Percentiles rank a stretch among this genome's conserved stretches.
Evolutionary conservation across 2,888 invertebrate species (phyloP).

Genomic region (Itoplectis maculator): DNA sequence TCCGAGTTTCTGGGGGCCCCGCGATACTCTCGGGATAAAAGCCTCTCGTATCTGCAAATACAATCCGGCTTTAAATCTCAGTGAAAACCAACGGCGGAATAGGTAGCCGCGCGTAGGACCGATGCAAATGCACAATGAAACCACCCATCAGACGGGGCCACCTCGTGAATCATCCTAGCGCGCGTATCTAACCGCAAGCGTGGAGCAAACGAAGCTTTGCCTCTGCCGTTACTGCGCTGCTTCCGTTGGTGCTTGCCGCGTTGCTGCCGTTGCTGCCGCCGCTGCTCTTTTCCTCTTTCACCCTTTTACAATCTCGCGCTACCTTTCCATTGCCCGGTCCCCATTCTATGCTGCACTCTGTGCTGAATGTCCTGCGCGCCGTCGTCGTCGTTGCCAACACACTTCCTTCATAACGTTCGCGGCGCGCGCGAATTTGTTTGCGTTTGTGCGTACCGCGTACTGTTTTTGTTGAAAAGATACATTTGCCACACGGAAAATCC

Average conservation of each 20-base stretch:
- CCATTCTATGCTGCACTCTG: slow-evolving; percentile 11
- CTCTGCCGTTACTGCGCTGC: neutral
- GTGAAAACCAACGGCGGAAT: slow-evolving; percentile 57
- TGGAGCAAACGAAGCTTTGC: slow-evolving; percentile 21
- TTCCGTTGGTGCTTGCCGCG: neutral
- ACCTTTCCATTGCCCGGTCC: slow-evolving; percentile 48
- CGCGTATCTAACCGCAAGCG: slow-evolving; percentile 47
- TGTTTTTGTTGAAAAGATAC: slow-evolving; percentile 47
- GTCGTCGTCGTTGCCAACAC: slow-evolving; percentile 1
- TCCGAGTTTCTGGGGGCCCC: slow-evolving; percentile 1
- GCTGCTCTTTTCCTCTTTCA: slow-evolving; percentile 45
- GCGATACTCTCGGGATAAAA: slow-evolving; percentile 44
- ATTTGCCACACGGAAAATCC: slow-evolving; percentile 56
- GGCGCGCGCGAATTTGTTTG: slow-evolving; percentile 31
- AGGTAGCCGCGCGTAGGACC: slow-evolving; percentile 53
- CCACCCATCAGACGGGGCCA: slow-evolving; percentile 66
- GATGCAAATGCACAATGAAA: slow-evolving; percentile 70
- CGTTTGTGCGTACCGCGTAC: slow-evolving; percentile 19
- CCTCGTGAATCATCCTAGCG: slow-evolving; percentile 69
- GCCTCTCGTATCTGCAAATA: slow-evolving; percentile 50
- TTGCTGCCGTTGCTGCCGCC: slow-evolving; percentile 12
- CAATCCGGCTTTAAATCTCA: slow-evolving; percentile 66
- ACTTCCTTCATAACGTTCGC: neutral
- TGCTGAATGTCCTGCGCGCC: slow-evolving; percentile 32
- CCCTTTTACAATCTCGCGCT: slow-evolving; percentile 55